Evolutionary conservation across 2,113 vertebrate genomes (phyloP), one percentile per base, ranked within the genome.

Genomic region (Campylorhamphus procurvoides): DNA sequence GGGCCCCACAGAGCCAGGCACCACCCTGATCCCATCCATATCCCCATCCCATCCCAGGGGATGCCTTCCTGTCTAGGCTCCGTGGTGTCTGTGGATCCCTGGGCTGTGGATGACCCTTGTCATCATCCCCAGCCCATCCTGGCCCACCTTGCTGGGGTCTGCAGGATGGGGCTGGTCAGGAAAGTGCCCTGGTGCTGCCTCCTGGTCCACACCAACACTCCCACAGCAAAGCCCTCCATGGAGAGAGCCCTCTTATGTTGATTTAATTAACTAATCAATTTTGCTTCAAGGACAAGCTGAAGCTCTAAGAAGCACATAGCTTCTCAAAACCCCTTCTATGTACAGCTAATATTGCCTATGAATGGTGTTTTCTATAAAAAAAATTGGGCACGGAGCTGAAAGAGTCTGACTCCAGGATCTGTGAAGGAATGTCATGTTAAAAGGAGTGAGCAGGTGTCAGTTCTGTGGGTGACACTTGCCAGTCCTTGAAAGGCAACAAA

Each of bases 1-100:
- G 25, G n/a, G 37, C 4, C 22, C 12, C 0, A 0, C 68, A 55
- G 60, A 46, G 28, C 31, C 0, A 0, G 31, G 10, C 24, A 23
- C 20, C 29, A 10, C 20, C 18, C 22, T 49, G 10, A 39, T 31
- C 7, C 12, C 6, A 0, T n/a, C 49, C 25, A 31, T 28, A 44
- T 46, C 44, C 37, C 52, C 12, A 14, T 37, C 4, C 31, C 31
- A 9, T 52, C 16, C 60, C 35, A 52, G 3, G 2, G 19, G 6
- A 25, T 88, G 20, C 58, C 17, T 84, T 83, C 53, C 63, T 68
- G 31, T 5, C 18, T 74, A 59, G 33, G 7, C 6, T 24, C 16
- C 46, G 9, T 1, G 1, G 37, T 53, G 16, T 27, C 37, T 31
- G 18, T 0, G 0, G 11, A 31, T 66, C 17, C 3, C 37, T 5